Conservation (phyloP, 2,888 invertebrate genomes). For the Trilocha varians region DNA sequence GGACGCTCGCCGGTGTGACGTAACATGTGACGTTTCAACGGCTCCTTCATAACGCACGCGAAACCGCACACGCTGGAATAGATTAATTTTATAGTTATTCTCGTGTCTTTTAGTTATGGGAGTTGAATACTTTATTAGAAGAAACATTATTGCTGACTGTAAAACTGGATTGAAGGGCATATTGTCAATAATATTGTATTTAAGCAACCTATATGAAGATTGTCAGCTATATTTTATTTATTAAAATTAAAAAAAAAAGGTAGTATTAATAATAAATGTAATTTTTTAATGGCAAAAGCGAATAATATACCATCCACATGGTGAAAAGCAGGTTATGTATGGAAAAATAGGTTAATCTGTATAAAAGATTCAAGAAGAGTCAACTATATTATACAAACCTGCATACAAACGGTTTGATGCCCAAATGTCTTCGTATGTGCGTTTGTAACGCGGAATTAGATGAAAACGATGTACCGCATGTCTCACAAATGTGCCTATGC, state of each 20-base stretch:
- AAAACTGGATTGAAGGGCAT: no score
- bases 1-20: conserved; percentile 55
- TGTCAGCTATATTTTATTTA: no score
- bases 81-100: background rate
- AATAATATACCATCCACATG: no score
- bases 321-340: no score
- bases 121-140: background rate
- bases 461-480: conserved; percentile 63
- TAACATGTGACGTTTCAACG: conserved; percentile 56
- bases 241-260: no score
- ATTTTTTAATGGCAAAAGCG: no score
- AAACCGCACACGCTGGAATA: conserved; percentile 44
- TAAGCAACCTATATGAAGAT: no score
- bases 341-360: no score
- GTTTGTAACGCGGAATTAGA: conserved; percentile 67
- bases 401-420: conserved; percentile 69
- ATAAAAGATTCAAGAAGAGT: no score
- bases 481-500: conserved; percentile 66
- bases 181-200: no score
- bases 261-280: no score
- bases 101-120: background rate
- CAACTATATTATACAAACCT: conserved; percentile 53
- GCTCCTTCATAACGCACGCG: conserved; percentile 48
- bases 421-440: conserved; percentile 65
- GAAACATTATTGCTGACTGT: no score